phyloP scores from a whole-genome alignment of 2,797 vertebrate species.

The Aselliscus stoliczkanus region DNA sequence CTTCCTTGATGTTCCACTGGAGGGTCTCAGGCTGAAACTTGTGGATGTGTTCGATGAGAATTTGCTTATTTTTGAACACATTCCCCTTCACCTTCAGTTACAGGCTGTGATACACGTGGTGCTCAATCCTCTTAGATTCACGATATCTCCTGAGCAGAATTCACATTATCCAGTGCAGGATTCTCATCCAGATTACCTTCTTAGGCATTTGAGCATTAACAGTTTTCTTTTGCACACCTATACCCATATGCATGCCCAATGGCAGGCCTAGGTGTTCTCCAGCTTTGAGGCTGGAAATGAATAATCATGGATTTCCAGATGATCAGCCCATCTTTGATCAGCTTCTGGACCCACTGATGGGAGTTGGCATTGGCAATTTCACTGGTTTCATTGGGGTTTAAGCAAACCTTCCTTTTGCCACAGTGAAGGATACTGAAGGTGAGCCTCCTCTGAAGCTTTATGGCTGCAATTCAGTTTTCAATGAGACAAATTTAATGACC shows the following conservation, averaged over 20 bases:
- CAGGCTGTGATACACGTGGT: constrained; percentile 92
- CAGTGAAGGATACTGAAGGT: constrained; percentile 92
- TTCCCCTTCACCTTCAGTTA: constrained; percentile 94
- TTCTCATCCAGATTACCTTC: constrained; percentile 92
- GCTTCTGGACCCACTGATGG: constrained; percentile 90
- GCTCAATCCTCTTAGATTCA: constrained; percentile 89
- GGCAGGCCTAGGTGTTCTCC: constrained; percentile 91
- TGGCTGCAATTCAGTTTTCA: not conserved
- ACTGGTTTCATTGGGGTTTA: constrained; percentile 89
- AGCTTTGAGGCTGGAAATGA: constrained; percentile 90
- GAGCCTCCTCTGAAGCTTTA: constrained; percentile 92
- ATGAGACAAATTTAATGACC: not conserved
- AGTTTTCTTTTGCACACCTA: constrained; percentile 93
- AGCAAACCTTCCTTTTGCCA: constrained; percentile 90
- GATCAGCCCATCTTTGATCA: constrained; percentile 93
- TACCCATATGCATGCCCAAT: constrained; percentile 90
- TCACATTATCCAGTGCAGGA: constrained; percentile 84
- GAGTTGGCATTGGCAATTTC: constrained; percentile 79
- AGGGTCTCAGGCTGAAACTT: constrained; percentile 93
- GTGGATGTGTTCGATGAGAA: constrained; percentile 94
- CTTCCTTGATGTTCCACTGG: constrained; percentile 93
- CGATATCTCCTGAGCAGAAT: constrained; percentile 83
- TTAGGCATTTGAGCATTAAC: constrained; percentile 92
- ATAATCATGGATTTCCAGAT: constrained; percentile 92
- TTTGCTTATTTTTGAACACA: constrained; percentile 93